Evolutionary conservation across 2,888 invertebrate genomes (phyloP).

Genomic region (Opisthograptis luteolata): DNA sequence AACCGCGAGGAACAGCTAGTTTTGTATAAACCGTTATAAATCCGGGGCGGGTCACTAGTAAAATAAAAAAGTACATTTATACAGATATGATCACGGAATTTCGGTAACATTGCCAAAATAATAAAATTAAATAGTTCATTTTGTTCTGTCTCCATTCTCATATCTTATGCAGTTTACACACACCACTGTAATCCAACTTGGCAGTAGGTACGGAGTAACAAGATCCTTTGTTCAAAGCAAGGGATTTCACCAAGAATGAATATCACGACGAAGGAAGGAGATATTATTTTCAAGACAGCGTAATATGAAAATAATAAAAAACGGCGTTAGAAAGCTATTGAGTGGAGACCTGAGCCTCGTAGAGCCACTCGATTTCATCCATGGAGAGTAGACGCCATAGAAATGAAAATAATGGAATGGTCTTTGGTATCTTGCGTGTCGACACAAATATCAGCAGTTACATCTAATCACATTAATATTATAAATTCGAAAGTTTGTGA

Average conservation of each 20-base stretch:
- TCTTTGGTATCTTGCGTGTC: conserved; percentile 1
- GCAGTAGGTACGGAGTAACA: conserved; percentile 27
- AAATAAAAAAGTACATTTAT: too few species aligned
- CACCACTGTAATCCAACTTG: conserved; percentile 19
- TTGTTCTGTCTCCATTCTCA: conserved; percentile 1
- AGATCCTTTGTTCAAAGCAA: conserved; percentile 27
- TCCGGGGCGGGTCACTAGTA: too few species aligned
- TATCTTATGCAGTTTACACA: conserved; percentile 16
- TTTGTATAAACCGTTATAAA: too few species aligned
- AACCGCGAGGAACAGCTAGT: too few species aligned
- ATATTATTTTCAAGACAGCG: conserved; percentile 41
- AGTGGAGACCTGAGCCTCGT: conserved; percentile 39
- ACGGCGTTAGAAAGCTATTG: conserved; percentile 46
- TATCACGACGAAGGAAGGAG: conserved; percentile 16
- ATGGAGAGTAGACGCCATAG: conserved; percentile 21
- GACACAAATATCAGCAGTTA: neutral
- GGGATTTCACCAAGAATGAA: conserved; percentile 20
- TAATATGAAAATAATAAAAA: conserved; percentile 66
- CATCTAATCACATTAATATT: too few species aligned
- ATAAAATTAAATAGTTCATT: too few species aligned
- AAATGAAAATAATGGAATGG: neutral
- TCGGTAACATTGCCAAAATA: too few species aligned
- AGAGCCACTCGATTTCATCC: conserved; percentile 33
- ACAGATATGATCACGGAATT: too few species aligned
- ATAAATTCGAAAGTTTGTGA: too few species aligned